Conservation (phyloP, 1,140 invertebrate species). For the Megalonaias nervosa region DNA sequence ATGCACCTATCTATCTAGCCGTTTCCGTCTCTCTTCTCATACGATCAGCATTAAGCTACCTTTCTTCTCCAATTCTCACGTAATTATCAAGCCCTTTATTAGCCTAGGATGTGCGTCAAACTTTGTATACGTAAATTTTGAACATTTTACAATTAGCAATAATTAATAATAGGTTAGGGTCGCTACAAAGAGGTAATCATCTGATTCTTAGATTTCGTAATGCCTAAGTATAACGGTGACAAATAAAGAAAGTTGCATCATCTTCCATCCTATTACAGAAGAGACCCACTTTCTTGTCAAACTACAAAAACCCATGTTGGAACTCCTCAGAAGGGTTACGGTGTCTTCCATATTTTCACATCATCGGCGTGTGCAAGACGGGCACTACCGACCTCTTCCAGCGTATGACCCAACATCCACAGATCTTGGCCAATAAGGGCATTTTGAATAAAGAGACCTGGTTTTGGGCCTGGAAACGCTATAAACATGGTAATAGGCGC, state of each 20-base stretch:
- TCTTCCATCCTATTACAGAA: conserved; percentile 35
- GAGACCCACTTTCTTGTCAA: conserved; percentile 34
- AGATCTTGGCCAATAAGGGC: conserved; percentile 42
- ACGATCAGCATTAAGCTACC: no score
- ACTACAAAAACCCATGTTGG: conserved; percentile 64
- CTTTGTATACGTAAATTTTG: no score
- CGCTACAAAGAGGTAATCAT: no score
- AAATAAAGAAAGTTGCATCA: neutral
- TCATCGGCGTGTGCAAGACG: conserved; percentile 60
- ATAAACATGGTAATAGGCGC: conserved; percentile 36
- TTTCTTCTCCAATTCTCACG: no score
- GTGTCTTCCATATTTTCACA: conserved; percentile 60
- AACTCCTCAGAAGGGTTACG: conserved; percentile 27
- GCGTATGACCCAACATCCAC: conserved; percentile 46
- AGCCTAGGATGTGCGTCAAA: no score
- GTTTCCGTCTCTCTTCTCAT: no score
- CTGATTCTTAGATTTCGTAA: no score
- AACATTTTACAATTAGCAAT: no score
- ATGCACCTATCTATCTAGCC: no score
- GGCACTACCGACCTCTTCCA: conserved; percentile 59
- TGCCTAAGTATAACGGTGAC: no score
- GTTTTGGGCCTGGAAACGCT: conserved; percentile 61
- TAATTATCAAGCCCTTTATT: no score
- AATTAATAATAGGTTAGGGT: no score
- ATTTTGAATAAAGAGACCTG: conserved; percentile 59